phyloP scores from a whole-genome alignment of 2,113 vertebrate species.

The Aspiorhynchus laticeps region DNA sequence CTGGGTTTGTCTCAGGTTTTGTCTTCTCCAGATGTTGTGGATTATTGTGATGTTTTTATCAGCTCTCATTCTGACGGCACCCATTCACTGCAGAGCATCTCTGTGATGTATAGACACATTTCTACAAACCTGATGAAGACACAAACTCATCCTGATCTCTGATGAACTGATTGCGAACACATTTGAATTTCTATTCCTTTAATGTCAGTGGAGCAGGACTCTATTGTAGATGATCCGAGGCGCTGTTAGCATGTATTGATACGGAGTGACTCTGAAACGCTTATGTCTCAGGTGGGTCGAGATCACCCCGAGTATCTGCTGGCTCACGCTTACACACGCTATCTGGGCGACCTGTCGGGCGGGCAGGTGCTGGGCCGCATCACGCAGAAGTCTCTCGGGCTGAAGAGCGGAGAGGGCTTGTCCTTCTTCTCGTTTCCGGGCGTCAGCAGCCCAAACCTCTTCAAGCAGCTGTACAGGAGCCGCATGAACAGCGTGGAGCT shows the following conservation, averaged over 20 bases:
- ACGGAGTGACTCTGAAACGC: not conserved
- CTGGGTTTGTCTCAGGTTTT: too few species aligned
- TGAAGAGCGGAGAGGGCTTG: constrained; percentile 84
- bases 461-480: constrained; percentile 93
- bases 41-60: too few species aligned
- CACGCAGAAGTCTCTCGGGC: constrained; percentile 85
- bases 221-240: too few species aligned
- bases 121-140: too few species aligned
- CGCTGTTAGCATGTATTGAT: not conserved
- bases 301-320: constrained; percentile 84
- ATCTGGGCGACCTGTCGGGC: constrained; percentile 94
- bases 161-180: too few species aligned
- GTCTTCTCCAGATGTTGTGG: too few species aligned
- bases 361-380: constrained; percentile 92
- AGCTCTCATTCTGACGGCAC: too few species aligned
- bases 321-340: constrained; percentile 92
- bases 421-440: constrained; percentile 87
- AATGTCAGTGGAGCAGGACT: too few species aligned
- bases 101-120: too few species aligned
- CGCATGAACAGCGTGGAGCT: constrained; percentile 90
- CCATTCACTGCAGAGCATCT: too few species aligned
- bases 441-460: constrained; percentile 84
- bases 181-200: too few species aligned
- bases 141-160: too few species aligned
- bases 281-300: constrained; percentile 72